Conservation (phyloP, 2,888 invertebrate species). For the Lasioglossum figueresi region DNA sequence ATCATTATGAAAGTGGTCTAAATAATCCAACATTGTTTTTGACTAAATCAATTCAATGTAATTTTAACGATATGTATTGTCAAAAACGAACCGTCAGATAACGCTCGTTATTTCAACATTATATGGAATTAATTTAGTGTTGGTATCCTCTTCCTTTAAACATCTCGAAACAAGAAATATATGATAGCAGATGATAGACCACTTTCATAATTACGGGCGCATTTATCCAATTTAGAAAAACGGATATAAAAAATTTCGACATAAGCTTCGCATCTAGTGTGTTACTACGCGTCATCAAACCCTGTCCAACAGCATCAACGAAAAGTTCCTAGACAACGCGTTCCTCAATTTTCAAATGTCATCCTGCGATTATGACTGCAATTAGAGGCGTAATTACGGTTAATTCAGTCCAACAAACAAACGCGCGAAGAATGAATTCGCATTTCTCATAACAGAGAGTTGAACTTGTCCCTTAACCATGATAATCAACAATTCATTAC, state of each 20-base stretch:
- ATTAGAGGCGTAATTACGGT: not conserved
- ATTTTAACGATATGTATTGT: too few relatives aligned
- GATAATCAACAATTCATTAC: not conserved
- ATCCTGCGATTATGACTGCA: not conserved
- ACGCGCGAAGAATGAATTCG: not conserved
- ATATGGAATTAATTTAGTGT: too few relatives aligned
- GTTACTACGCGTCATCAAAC: not conserved
- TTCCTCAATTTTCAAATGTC: slow-evolving; percentile 36
- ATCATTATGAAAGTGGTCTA: too few relatives aligned
- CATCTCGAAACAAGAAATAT: too few relatives aligned
- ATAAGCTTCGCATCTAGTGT: not conserved
- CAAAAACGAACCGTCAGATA: too few relatives aligned
- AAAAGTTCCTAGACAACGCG: slow-evolving; percentile 41
- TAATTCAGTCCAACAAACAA: not conserved
- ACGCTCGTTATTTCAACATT: too few relatives aligned
- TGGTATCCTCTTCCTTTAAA: too few relatives aligned
- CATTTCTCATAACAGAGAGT: not conserved
- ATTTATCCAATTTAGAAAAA: not conserved
- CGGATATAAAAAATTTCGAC: not conserved
- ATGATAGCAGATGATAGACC: too few relatives aligned
- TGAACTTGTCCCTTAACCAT: not conserved
- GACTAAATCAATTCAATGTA: too few relatives aligned
- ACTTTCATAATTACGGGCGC: too few relatives aligned
- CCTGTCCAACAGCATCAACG: not conserved
- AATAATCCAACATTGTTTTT: too few relatives aligned